Evolutionary conservation across 1,140 invertebrate genomes (phyloP), one percentile per base, ranked within the genome.

Genomic region (Temnothorax nylanderi): DNA sequence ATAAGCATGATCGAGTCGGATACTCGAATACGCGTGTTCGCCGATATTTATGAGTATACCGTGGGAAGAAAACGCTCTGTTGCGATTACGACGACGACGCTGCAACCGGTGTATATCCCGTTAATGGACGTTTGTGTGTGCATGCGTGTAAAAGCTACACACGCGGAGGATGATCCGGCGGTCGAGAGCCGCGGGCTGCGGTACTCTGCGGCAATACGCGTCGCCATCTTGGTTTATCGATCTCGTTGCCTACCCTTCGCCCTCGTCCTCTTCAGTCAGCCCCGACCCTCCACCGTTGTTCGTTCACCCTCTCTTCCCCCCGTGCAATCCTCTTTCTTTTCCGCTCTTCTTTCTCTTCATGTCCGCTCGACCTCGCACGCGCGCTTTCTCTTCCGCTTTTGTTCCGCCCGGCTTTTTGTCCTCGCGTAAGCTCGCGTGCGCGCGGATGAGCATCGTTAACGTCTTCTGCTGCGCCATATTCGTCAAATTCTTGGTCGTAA

Each of bases 181-280:
- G 92, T 88, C 89, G 80, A 74, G 90, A 84, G 88, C 86, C 90
- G 85, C 90, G 85, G 90, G 92, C 75, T 93, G 93, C 93, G 92
- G 93, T 93, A 93, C 90, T 92, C 92, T 93, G 93, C 92, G 92
- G 92, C 92, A 93, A 87, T 89, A 72, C 90, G 88, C 81, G 69
- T 90, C 91, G 92, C 93, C 92, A 93, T 93, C 89, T 93, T 93
- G 93, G 87, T 93, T 92, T 93, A 93, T 93, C 92, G 93, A 93
- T 93, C 89, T 89, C 84, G 87, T 91, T 87, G 87, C 85, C 78
- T 86, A 84, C 82, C 78, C 65, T 77, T 87, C 85, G 74, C 76
- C 49, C 76, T 86, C 75, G 60, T 56, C 64, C 85, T 80, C 69
- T 72, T 85, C 87, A 65, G 49, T 56, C 56, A 26, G 56, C 62